Evolutionary conservation across 35 echinoderm and acorn worm genomes (phyloP), one percentile per base, ranked within the genome.

Genomic region (Lytechinus variegatus): DNA sequence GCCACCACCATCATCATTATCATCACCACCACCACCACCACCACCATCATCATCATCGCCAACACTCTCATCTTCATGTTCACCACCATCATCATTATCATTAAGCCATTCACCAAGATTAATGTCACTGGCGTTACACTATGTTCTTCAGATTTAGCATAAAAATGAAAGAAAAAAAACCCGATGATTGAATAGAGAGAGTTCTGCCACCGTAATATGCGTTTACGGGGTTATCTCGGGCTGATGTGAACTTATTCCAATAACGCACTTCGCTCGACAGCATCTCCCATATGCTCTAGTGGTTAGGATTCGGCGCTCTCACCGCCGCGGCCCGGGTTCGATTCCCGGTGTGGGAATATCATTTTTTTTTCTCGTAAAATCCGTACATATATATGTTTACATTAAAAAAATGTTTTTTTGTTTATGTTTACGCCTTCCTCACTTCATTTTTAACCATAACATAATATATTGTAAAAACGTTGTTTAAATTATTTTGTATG

Each of bases 251-350:
- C 21, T 79, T 79, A 8, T 79, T 79, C 0, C 66, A 79, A 7
- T 19, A n/a, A n/a, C 8, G 14, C 1, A 79, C 5, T 24, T 2
- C 33, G 33, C 33, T 44, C 33, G 33, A 24, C 66, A 4, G 19
- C 19, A 79, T 13, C 14, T 79, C 94, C 94, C 71, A 87, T 87
- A 95, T 53, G 79, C 33, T 95, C 94, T 87, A 95, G 71, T 86
- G 94, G 94, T 95, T 88, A 95, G 79, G 79, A 95, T 95, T 66
- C 94, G 94, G 60, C 86, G 94, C 54, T 95, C 54, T 95, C 86
- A 95, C 94, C 94, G 86, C 94, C 94, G 94, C 72, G 79, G 94
- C 79, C 94, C 94, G 94, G 94, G 94, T 95, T 95, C 94, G 72
- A 95, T 95, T 95, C 94, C 79, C 94, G 94, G 94, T 95, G 94